Conservation (phyloP, 2,113 vertebrate genomes). For the Oenanthe melanoleuca region DNA sequence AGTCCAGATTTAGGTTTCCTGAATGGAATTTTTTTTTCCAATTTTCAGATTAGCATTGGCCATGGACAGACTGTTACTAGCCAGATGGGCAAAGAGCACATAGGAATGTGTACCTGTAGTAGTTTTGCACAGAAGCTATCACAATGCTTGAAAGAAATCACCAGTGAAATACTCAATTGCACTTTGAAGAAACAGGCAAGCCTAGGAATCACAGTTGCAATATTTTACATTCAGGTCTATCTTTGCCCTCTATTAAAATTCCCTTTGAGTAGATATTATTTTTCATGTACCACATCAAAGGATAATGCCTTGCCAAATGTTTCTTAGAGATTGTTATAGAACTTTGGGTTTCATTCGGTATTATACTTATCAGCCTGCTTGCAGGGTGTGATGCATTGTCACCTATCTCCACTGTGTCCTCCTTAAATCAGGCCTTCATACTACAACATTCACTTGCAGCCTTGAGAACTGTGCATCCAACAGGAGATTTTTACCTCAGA, state of each 20-base stretch:
- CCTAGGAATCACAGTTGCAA: not conserved
- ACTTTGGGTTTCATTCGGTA: not conserved
- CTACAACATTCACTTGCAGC: not conserved
- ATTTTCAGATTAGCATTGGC: not conserved
- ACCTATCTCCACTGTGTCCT: not conserved
- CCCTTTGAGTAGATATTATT: not conserved
- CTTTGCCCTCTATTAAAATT: slow-evolving; percentile 9
- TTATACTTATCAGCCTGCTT: not conserved
- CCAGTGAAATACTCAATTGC: not conserved
- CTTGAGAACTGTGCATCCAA: not conserved
- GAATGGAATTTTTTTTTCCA: not conserved
- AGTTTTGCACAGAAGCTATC: not conserved
- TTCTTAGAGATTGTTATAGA: slow-evolving; percentile 17
- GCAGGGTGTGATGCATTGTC: not conserved
- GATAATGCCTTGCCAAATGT: slow-evolving; percentile 5
- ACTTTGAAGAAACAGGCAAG: not conserved
- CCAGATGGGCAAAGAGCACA: not conserved
- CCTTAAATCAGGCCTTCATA: not conserved
- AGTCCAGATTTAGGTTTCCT: not conserved
- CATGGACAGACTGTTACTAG: not conserved
- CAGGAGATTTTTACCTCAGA: not conserved
- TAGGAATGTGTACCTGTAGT: not conserved
- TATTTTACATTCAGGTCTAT: not conserved
- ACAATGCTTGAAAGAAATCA: not conserved
- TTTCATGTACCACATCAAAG: slow-evolving; percentile 23